Base-by-base conservation (phyloP, 2,113 vertebrate genomes). In the Zosterops pallidus region DNA sequence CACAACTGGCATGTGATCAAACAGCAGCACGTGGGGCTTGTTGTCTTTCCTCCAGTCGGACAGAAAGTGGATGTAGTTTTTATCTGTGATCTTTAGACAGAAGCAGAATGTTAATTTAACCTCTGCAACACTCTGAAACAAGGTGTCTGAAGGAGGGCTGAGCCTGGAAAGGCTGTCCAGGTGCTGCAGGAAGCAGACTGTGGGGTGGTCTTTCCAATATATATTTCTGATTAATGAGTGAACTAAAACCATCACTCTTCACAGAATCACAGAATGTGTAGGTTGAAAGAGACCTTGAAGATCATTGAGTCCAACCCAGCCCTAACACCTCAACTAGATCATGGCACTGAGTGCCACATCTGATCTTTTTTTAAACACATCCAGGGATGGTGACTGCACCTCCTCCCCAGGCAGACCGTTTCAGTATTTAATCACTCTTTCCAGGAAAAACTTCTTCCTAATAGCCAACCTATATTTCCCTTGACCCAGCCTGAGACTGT, bases 11-110 rank as follows among this genome's bases (percentile, higher is more conserved):
- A 98, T 97, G 77, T 99, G 99, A 96, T 99, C 99, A 16, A 99
- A 99, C 28, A 99, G 98, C 52, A 99, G 98, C 82, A 99, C 98
- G 0, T 98, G 99, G 11, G 99, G 99, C 92, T 99, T 99, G 95
- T 99, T 99, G 72, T 99, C 98, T 14, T 98, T 98, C 86, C 99
- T 98, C 99, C 99, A 99, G 95, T 98, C 98, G 18, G 98, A 99
- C 64, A 99, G 96, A 92, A 99, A 99, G 71, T 86, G 91, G 68
- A 98, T 29, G 67, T 99, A 98, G 94, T 99, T 99, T 88, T 98
- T 98, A 97, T 98, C 98, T n/a, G 98, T 99, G 55, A 99, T 98
- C 99, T 99, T 83, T 49, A 67, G 95, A 96, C 3, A 70, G 44
- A 93, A 94, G 33, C 19, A 63, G 46, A 37, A 67, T 0, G 0